These are phyloP conservation scores for Mus pahari DNA, from an alignment of 2,113 vertebrate species.

Conservation along the genomic window DNA sequence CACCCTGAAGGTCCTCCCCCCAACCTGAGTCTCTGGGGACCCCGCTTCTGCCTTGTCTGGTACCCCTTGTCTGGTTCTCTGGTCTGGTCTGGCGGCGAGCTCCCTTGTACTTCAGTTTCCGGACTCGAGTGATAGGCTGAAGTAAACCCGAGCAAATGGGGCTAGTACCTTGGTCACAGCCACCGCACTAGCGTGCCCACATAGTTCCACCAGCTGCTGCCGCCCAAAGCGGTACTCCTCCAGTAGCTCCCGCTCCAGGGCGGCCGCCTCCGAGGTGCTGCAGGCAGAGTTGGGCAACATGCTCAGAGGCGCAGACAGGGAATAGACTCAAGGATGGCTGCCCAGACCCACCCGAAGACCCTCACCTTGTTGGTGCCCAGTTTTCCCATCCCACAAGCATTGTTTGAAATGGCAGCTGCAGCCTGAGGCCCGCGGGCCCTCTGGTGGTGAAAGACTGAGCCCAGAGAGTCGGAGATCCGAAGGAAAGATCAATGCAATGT, in stretches of 20 bases:
- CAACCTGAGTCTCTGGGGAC: neutral
- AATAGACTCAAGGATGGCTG: neutral
- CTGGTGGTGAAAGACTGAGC: neutral
- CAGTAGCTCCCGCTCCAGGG: conserved; percentile 93
- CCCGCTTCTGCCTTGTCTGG: neutral
- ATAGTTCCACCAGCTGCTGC: conserved; percentile 96
- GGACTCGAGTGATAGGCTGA: conserved; percentile 26
- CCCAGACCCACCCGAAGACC: neutral
- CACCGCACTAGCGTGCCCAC: conserved; percentile 94
- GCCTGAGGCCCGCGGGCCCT: neutral
- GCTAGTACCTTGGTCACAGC: conserved; percentile 93
- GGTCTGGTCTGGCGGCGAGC: neutral
- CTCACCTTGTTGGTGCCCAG: neutral
- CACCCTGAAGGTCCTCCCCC: neutral
- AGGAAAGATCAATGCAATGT: neutral
- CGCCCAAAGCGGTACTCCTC: conserved; percentile 94
- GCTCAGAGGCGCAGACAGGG: neutral
- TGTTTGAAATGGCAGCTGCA: accelerated
- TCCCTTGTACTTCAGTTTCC: neutral
- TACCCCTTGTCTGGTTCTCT: neutral
- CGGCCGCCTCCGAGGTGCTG: conserved; percentile 91
- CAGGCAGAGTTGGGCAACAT: neutral
- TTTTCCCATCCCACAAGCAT: accelerated
- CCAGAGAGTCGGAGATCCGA: neutral
- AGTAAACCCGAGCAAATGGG: neutral